Percentiles rank a stretch among this genome's conserved stretches.
Evolutionary conservation across 1,140 invertebrate genomes (phyloP).

Genomic region (Bombus consobrinus): DNA sequence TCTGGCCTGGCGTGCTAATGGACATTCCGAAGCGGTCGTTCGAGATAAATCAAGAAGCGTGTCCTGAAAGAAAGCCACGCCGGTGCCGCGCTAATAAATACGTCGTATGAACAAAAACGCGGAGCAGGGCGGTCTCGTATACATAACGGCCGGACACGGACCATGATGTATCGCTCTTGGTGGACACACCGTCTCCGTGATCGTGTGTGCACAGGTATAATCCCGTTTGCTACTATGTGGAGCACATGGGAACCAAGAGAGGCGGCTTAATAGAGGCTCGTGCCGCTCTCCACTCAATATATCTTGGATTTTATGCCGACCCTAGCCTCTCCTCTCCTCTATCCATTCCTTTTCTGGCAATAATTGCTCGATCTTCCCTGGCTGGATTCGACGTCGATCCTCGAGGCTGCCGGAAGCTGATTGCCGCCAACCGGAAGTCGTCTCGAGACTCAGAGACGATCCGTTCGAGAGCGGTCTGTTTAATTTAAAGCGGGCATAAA

Average conservation of each 20-base stretch:
- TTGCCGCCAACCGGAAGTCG: neutral
- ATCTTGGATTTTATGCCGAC: slow-evolving; percentile 37
- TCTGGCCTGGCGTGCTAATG: slow-evolving; percentile 21
- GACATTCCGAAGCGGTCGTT: slow-evolving; percentile 33
- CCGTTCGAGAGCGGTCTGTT: neutral
- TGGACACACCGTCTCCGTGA: slow-evolving; percentile 22
- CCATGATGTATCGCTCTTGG: slow-evolving; percentile 58
- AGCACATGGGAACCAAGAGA: neutral
- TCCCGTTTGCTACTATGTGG: slow-evolving; percentile 22
- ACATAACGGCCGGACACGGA: slow-evolving; percentile 45
- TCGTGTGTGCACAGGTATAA: slow-evolving; percentile 28
- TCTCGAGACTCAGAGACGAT: neutral
- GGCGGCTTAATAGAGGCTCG: slow-evolving; percentile 46
- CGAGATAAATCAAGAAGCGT: slow-evolving; percentile 47
- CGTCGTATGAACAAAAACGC: slow-evolving; percentile 61
- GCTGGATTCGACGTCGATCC: neutral
- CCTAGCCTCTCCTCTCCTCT: neutral
- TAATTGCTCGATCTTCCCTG: slow-evolving; percentile 21
- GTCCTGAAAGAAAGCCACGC: slow-evolving; percentile 14
- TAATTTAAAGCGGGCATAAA: slow-evolving; percentile 10
- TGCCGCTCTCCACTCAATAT: slow-evolving; percentile 34
- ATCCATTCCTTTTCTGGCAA: slow-evolving; percentile 2
- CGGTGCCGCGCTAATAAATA: slow-evolving; percentile 60
- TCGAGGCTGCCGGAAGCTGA: neutral
- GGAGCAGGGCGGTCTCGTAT: slow-evolving; percentile 50